Evolutionary conservation across 2,113 vertebrate species (phyloP), one percentile per base, ranked within the genome.

Genomic region (Myotis yumanensis): DNA sequence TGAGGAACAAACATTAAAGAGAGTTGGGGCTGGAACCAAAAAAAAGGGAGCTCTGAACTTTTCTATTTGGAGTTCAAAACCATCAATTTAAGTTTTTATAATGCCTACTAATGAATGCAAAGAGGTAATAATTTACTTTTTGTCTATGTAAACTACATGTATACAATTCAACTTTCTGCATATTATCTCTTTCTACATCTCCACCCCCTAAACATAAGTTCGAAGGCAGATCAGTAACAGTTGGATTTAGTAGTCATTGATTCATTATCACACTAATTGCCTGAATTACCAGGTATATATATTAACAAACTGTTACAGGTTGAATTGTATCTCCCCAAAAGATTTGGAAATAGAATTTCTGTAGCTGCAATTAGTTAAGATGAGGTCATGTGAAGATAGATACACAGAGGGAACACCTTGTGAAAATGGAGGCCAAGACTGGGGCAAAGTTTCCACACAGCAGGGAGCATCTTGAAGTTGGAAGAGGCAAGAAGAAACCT

Each of bases 371-470:
- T 71, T 83, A 30, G 40, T 40, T 51, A 40, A 86, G 75, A 52
- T 11, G 43, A 89, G 30, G 5, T 83, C 37, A 30, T 17, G 7
- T 11, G 20, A 40, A 85, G n/a, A 40, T 7, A 80, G 66, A 51
- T 9, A 5, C 7, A 8, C 2, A 14, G 23, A 43, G 11, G 23
- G 28, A 22, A n/a, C 12, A 25, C 16, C 46, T 14, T 6, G 11
- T 4, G 30, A 18, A 68, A 22, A 22, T 2, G 7, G 30, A 59
- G 15, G 20, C 43, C 30, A 20, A 82, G 37, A 35, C 5, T 23
- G 12, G 40, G 40, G 25, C 4, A 4, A 9, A 2, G 23, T 0
- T 0, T 14, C 20, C 46, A 18, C 12, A 75, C 18, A 6, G 14
- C 40, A 76, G 35, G 4, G n/a, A 23, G 35, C 10, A 4, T 11